These are phyloP conservation scores for Clarias platycephalus DNA, from an alignment of 2,797 vertebrate species.

Conservation along the genomic window DNA sequence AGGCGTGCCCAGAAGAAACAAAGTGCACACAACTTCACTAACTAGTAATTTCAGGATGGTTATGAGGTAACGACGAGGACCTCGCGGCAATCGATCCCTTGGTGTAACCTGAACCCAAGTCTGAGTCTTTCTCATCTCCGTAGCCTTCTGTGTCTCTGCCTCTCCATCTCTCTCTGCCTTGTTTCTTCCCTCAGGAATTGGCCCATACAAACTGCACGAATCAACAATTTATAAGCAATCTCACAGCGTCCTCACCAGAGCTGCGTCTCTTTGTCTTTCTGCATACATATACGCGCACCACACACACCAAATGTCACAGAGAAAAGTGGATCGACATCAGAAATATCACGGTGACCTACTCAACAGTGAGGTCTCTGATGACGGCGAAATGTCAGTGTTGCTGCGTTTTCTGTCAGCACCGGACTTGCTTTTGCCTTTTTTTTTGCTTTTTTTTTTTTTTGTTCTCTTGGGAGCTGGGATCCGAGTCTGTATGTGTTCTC, in stretches of 20 bases:
- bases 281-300: not conserved
- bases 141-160: not conserved
- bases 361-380: constrained; percentile 22
- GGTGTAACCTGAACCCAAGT: not conserved
- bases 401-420: constrained; percentile 13
- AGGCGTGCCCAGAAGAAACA: not conserved
- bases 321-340: constrained; percentile 34
- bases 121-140: not conserved
- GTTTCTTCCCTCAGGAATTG: constrained; percentile 12
- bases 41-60: not conserved
- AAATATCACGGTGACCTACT: constrained; percentile 45
- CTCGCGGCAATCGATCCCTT: not conserved
- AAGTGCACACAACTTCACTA: not conserved
- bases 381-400: constrained; percentile 45
- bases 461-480: constrained; percentile 32
- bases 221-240: constrained; percentile 31
- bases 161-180: not conserved
- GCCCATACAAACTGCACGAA: constrained; percentile 11
- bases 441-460: constrained; percentile 20
- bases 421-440: not conserved
- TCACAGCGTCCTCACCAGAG: not conserved
- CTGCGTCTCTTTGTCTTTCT: not conserved
- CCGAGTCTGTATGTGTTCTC: constrained; percentile 11
- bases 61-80: constrained; percentile 7
- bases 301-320: constrained; percentile 41